Conservation (phyloP, 2,797 vertebrate genomes). For the Sylvilagus floridanus region DNA sequence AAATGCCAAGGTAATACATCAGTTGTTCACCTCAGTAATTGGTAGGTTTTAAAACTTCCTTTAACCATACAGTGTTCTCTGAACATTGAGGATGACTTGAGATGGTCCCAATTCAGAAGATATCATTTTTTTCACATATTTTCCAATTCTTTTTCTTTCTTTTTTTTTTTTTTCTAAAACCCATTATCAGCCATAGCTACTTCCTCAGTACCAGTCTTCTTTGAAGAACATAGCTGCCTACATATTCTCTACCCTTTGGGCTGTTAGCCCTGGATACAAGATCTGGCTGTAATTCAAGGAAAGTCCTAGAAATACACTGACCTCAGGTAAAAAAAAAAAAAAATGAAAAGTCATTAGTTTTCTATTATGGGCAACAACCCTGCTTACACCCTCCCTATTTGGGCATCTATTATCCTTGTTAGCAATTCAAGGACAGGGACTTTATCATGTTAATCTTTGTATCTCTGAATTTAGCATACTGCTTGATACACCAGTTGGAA, state of each 20-base stretch:
- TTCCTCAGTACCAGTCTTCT: not conserved
- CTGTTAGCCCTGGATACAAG: not conserved
- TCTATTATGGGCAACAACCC: not conserved
- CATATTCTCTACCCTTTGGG: not conserved
- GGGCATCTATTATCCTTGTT: not conserved
- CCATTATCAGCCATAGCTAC: not conserved
- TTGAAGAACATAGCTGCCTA: not conserved
- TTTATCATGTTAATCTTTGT: not conserved
- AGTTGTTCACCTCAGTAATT: not conserved
- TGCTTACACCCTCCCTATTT: not conserved
- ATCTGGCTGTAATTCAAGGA: not conserved
- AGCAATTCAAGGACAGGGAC: constrained; percentile 44
- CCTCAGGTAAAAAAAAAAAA: constrained; percentile 14
- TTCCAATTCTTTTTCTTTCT: not conserved
- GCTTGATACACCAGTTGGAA: constrained; percentile 8
- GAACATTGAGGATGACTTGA: not conserved
- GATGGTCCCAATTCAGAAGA: not conserved
- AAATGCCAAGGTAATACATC: not conserved
- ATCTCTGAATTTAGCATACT: constrained; percentile 14
- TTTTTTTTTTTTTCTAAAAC: constrained; percentile 42
- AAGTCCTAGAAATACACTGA: not conserved
- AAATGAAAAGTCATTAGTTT: constrained; percentile 45
- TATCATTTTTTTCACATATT: not conserved
- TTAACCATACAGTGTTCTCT: not conserved
- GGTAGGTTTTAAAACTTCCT: not conserved